phyloP scores from a whole-genome alignment of 2,888 invertebrate species.

The Mythimna lalbum region DNA sequence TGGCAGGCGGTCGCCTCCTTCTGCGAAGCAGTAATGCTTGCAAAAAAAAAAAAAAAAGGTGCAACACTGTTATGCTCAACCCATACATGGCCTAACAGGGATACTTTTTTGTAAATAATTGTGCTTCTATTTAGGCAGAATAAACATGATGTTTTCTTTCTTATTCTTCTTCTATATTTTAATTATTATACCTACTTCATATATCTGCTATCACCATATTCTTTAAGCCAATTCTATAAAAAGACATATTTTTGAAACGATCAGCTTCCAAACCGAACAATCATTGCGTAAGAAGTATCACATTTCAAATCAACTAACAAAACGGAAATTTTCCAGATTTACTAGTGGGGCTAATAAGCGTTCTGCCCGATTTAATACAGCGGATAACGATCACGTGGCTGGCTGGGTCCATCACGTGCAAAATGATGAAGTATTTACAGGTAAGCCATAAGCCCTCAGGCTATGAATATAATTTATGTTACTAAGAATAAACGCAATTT shows the following conservation, averaged over 20 bases:
- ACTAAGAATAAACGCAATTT: slow-evolving; percentile 5
- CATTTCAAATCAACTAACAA: slow-evolving; percentile 7
- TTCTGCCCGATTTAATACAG: slow-evolving; percentile 97
- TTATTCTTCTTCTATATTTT: too few relatives aligned
- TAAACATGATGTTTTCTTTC: too few relatives aligned
- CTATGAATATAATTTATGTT: background rate
- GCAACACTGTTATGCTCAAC: too few relatives aligned
- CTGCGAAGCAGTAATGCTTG: too few relatives aligned
- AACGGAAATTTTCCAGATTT: slow-evolving; percentile 92
- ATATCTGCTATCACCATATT: too few relatives aligned
- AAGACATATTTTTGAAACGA: background rate
- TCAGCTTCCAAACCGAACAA: background rate
- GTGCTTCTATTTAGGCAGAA: too few relatives aligned
- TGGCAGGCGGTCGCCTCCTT: too few relatives aligned
- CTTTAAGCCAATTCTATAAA: background rate
- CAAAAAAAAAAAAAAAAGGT: too few relatives aligned
- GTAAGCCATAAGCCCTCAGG: slow-evolving; percentile 75
- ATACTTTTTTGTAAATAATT: too few relatives aligned
- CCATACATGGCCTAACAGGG: too few relatives aligned
- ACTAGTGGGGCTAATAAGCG: slow-evolving; percentile 96
- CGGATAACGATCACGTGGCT: slow-evolving; percentile 97
- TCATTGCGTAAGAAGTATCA: background rate
- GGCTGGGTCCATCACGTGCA: slow-evolving; percentile 96
- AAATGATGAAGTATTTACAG: slow-evolving; percentile 96
- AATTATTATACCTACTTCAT: too few relatives aligned